Conservation (phyloP, 2,888 invertebrate genomes). For the Rhagophthalmus giganteus region DNA sequence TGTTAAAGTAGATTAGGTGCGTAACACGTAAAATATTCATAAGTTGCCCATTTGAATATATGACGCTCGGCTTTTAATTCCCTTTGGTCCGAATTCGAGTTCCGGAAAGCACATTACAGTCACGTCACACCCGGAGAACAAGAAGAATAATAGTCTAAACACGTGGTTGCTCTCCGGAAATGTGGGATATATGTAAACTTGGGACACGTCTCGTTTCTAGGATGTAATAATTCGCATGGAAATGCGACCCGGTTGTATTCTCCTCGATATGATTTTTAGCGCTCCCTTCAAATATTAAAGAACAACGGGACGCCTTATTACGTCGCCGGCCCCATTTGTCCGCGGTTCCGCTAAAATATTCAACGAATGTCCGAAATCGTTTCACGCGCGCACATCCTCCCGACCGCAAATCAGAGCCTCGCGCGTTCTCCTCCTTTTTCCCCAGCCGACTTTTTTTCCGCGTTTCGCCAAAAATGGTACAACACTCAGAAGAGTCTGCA, state of each 20-base stretch:
- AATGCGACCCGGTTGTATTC: slow-evolving; percentile 23
- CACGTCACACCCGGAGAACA: slow-evolving; percentile 45
- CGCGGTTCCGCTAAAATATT: neutral
- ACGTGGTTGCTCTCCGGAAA: slow-evolving; percentile 40
- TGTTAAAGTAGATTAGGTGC: slow-evolving; percentile 5
- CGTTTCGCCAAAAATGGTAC: too few relatives aligned
- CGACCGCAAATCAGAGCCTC: neutral
- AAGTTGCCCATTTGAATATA: slow-evolving; percentile 39
- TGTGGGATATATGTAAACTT: slow-evolving; percentile 35
- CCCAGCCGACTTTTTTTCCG: too few relatives aligned
- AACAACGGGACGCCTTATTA: neutral
- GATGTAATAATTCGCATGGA: slow-evolving; percentile 28
- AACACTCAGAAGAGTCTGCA: too few relatives aligned
- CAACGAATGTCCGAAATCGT: neutral
- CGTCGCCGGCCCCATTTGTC: neutral
- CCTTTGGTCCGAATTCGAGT: slow-evolving; percentile 34
- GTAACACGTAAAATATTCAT: slow-evolving; percentile 36
- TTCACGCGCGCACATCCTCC: neutral
- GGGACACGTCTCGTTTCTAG: slow-evolving; percentile 23
- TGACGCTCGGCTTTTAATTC: slow-evolving; percentile 35
- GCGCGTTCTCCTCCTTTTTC: too few relatives aligned
- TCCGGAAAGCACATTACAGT: slow-evolving; percentile 43
- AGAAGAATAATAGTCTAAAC: slow-evolving; percentile 45
- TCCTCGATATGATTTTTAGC: slow-evolving; percentile 26
- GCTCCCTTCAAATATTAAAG: slow-evolving; percentile 15